Percentiles rank a stretch among this genome's conserved stretches.
phyloP scores from a whole-genome alignment of 1,140 invertebrate species.

The Linepithema humile region DNA sequence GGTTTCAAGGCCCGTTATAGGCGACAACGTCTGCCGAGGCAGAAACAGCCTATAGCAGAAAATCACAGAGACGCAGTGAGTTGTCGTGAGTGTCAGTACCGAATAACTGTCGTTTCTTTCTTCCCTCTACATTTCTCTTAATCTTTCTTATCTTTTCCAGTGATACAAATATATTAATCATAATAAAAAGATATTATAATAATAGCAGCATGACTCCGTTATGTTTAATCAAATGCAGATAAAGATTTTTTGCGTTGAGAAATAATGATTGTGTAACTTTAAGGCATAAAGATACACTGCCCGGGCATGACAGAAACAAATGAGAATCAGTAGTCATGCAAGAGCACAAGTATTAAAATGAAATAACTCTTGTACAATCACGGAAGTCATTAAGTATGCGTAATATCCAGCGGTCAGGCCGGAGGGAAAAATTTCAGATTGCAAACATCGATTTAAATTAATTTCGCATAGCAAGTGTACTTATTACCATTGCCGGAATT shows the following conservation, averaged over 20 bases:
- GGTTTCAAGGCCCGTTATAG: slow-evolving; percentile 80
- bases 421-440: slow-evolving; percentile 35
- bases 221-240: slow-evolving; percentile 3
- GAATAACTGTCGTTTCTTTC: slow-evolving; percentile 24
- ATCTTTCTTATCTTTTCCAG: not conserved
- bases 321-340: slow-evolving; percentile 21
- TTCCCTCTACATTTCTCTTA: not conserved
- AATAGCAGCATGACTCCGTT: not conserved
- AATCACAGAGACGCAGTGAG: slow-evolving; percentile 69
- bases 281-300: slow-evolving; percentile 21
- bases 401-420: not conserved
- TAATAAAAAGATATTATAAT: not conserved
- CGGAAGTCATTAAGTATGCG: slow-evolving; percentile 44
- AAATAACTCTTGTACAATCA: slow-evolving; percentile 22
- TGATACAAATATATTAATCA: not conserved
- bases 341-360: slow-evolving; percentile 20
- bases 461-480: slow-evolving; percentile 18
- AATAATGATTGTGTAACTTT: slow-evolving; percentile 27
- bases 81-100: slow-evolving; percentile 53
- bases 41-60: slow-evolving; percentile 70
- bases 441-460: slow-evolving; percentile 52
- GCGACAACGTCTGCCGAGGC: slow-evolving; percentile 60
- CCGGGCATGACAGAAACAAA: slow-evolving; percentile 32
- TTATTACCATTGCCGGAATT: not conserved
- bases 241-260: slow-evolving; percentile 17